These are phyloP conservation scores for Folsomia candida DNA, from an alignment of 2,888 invertebrate species.

Conservation along the genomic window DNA sequence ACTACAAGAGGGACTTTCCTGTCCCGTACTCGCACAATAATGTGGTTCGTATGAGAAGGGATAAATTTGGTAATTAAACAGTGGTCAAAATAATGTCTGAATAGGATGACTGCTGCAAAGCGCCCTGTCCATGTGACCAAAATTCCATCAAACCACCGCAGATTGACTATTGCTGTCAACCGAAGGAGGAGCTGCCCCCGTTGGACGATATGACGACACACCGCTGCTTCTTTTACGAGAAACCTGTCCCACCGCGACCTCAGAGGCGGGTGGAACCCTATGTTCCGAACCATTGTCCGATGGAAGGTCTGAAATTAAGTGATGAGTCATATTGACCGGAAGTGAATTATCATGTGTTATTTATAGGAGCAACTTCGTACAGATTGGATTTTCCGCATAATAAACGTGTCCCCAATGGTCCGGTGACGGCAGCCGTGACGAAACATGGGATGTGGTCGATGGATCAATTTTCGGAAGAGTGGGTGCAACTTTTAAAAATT, in stretches of 20 bases:
- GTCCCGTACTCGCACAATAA: slow-evolving; percentile 32
- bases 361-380: slow-evolving; percentile 41
- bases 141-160: slow-evolving; percentile 26
- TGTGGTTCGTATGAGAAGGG: no score
- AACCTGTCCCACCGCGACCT: slow-evolving; percentile 29
- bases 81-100: slow-evolving; percentile 12
- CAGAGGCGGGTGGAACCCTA: slow-evolving; percentile 17
- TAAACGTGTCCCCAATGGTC: slow-evolving; percentile 42
- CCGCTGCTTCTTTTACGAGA: slow-evolving; percentile 24
- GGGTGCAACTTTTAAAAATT: not conserved
- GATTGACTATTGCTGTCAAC: slow-evolving; percentile 27
- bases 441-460: slow-evolving; percentile 42
- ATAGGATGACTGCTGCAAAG: slow-evolving; percentile 44
- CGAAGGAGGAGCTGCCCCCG: slow-evolving; percentile 23
- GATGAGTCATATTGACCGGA: no score
- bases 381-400: slow-evolving; percentile 39
- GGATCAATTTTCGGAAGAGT: slow-evolving; percentile 42
- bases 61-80: no score
- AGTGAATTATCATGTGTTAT: no score
- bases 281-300: slow-evolving; percentile 43
- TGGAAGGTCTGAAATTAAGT: slow-evolving; percentile 41
- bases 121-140: slow-evolving; percentile 37
- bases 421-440: slow-evolving; percentile 32
- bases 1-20: slow-evolving; percentile 17
- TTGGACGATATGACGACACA: slow-evolving; percentile 42